Evolutionary conservation across 2,113 vertebrate genomes (phyloP).

Genomic region (Cinclus cinclus): DNA sequence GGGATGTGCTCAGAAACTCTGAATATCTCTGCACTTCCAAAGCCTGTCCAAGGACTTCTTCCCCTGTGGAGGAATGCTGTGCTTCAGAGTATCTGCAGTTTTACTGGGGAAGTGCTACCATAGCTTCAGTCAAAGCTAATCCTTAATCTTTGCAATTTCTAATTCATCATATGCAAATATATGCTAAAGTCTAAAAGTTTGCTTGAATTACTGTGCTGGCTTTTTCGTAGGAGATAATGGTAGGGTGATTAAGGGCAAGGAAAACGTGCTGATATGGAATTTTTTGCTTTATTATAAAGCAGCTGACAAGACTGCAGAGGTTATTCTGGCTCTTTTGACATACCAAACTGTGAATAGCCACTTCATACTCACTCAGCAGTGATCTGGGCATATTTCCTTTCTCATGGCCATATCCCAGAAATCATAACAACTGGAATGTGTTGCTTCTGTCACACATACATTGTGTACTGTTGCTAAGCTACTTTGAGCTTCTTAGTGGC

Average conservation of each 20-base stretch:
- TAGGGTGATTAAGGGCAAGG: not conserved
- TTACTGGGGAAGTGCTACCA: not conserved
- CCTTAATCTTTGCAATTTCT: not conserved
- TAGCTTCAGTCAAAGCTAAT: not conserved
- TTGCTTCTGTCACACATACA: not conserved
- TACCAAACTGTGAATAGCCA: not conserved
- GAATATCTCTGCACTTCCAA: not conserved
- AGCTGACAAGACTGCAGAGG: not conserved
- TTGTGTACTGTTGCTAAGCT: not conserved
- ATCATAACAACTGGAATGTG: not conserved
- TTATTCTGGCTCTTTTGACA: not conserved
- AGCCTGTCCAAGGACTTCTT: not conserved
- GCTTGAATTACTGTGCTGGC: not conserved
- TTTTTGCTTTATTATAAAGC: not conserved
- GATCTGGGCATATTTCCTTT: not conserved
- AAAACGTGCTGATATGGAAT: not conserved
- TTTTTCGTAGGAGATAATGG: not conserved
- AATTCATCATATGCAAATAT: conserved; percentile 1
- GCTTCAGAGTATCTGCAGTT: not conserved
- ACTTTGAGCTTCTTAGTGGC: not conserved
- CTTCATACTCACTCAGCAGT: not conserved
- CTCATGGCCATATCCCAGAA: not conserved
- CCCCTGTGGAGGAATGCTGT: not conserved
- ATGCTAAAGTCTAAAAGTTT: not conserved
- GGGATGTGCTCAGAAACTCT: not conserved